These are phyloP conservation scores for Lepus europaeus DNA, from an alignment of 2,113 vertebrate genomes.

Conservation along the genomic window DNA sequence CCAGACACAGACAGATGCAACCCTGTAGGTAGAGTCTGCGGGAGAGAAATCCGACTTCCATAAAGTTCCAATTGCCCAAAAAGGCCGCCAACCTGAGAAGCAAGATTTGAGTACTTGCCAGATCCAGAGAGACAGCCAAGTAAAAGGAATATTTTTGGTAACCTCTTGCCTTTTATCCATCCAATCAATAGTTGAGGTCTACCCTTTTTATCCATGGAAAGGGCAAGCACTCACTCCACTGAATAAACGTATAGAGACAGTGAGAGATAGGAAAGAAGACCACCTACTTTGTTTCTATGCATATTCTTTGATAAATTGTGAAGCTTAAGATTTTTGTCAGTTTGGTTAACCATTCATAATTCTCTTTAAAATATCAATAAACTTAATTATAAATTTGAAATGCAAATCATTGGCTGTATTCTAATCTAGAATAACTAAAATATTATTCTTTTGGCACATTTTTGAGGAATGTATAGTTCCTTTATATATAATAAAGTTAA, in stretches of 20 bases:
- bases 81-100: neutral
- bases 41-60: neutral
- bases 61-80: neutral
- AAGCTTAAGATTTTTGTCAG: neutral
- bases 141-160: neutral
- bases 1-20: neutral
- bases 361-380: constrained; percentile 12
- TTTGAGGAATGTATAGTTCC: neutral
- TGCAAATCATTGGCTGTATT: neutral
- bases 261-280: neutral
- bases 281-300: neutral
- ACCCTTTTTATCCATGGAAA: neutral
- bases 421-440: neutral
- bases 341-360: neutral
- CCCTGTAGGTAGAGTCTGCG: neutral
- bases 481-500: neutral
- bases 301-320: neutral
- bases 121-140: neutral
- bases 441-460: neutral
- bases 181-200: neutral
- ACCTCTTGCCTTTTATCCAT: neutral
- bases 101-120: neutral
- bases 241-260: neutral
- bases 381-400: neutral
- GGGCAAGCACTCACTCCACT: neutral